Conservation (phyloP, 1,140 invertebrate genomes). For the Lepidurus packardi region DNA sequence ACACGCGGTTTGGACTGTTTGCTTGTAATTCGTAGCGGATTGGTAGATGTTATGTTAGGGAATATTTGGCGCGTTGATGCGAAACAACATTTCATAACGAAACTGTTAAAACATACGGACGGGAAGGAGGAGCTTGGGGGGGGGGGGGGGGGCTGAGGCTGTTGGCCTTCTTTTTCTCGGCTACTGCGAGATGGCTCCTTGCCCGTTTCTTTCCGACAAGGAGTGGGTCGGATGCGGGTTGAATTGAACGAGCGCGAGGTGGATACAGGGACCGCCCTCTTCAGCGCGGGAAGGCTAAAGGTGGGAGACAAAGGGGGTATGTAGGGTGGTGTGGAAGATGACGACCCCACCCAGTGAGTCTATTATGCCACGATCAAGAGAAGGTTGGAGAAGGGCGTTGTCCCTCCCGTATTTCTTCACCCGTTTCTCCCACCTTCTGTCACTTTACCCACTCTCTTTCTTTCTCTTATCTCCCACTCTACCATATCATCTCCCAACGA, state of each 20-base stretch:
- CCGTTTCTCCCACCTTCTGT: neutral
- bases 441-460: neutral
- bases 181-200: neutral
- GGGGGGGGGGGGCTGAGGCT: neutral
- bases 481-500: neutral
- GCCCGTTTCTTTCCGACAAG: neutral
- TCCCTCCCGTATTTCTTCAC: constrained; percentile 16
- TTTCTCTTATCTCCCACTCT: neutral
- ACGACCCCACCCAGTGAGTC: neutral
- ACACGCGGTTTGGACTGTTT: too few species aligned
- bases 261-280: neutral
- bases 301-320: constrained; percentile 1
- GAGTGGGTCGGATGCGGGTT: constrained; percentile 13
- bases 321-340: constrained; percentile 6
- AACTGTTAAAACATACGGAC: too few species aligned
- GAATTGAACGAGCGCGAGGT: neutral
- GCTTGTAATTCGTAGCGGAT: too few species aligned
- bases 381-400: constrained; percentile 13
- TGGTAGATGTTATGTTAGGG: too few species aligned
- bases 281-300: neutral
- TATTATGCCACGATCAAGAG: constrained; percentile 7
- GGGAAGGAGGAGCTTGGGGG: too few species aligned
- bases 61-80: too few species aligned
- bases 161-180: neutral
- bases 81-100: too few species aligned